Conservation (phyloP, 2,797 vertebrate species). For the Enteromius mattozi region DNA sequence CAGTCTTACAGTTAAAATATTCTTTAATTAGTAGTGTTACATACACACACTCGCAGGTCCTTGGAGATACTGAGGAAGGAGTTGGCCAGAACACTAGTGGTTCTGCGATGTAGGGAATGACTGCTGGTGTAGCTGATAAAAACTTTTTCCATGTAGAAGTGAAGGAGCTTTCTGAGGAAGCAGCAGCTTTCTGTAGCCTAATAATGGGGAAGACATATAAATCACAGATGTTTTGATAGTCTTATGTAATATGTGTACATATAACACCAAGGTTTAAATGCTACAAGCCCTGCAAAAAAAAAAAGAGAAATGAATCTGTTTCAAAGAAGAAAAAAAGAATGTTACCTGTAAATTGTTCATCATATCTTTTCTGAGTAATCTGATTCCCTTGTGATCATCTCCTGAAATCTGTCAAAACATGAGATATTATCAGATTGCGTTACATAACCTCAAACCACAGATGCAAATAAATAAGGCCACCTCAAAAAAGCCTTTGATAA, state of each 20-base stretch:
- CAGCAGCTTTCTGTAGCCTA: constrained; percentile 80
- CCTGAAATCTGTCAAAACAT: constrained; percentile 64
- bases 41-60: constrained; percentile 78
- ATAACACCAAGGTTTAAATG: not conserved
- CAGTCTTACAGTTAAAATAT: not conserved
- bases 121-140: constrained; percentile 71
- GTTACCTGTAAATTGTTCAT: constrained; percentile 74
- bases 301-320: not conserved
- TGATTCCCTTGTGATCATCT: constrained; percentile 71
- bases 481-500: not conserved
- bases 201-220: not conserved
- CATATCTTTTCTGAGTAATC: constrained; percentile 69
- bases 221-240: not conserved
- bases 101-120: constrained; percentile 69
- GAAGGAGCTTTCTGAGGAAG: constrained; percentile 77
- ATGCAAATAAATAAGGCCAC: not conserved
- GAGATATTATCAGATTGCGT: constrained; percentile 7
- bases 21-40: constrained; percentile 51
- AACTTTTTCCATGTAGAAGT: constrained; percentile 81
- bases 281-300: not conserved
- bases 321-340: too few species aligned
- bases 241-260: not conserved
- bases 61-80: constrained; percentile 78
- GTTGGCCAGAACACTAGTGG: constrained; percentile 79
- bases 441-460: constrained; percentile 3